Evolutionary conservation across 2,888 invertebrate species (phyloP).

Genomic region (Cheilosia pagana): DNA sequence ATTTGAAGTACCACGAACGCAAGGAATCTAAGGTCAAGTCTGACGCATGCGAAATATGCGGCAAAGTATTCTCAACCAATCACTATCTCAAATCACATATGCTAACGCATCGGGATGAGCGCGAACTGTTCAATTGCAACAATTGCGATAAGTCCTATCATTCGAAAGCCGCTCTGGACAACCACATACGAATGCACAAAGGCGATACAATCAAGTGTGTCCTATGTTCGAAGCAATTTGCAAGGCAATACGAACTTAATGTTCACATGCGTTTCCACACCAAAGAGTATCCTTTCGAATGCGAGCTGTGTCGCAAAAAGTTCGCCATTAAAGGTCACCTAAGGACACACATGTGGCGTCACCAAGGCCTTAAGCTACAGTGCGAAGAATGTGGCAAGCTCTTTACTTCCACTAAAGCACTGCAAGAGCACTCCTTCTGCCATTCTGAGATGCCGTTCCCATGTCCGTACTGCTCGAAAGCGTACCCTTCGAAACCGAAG

Average conservation of each 20-base stretch:
- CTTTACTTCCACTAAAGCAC: conserved; percentile 77
- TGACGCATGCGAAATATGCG: conserved; percentile 77
- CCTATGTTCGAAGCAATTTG: conserved; percentile 76
- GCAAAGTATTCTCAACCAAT: conserved; percentile 77
- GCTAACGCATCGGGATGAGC: conserved; percentile 75
- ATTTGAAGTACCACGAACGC: conserved; percentile 75
- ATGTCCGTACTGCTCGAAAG: conserved; percentile 76
- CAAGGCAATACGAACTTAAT: conserved; percentile 76
- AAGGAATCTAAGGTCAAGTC: conserved; percentile 75
- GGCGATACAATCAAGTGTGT: conserved; percentile 76
- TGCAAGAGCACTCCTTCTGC: conserved; percentile 77
- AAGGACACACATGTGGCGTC: conserved; percentile 77
- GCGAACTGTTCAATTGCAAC: conserved; percentile 62
- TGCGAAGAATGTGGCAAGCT: conserved; percentile 77
- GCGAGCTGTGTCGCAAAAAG: conserved; percentile 76
- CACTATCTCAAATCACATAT: conserved; percentile 76
- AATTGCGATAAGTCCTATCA: conserved; percentile 66
- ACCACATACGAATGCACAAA: conserved; percentile 76
- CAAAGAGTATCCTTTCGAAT: conserved; percentile 76
- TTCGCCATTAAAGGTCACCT: conserved; percentile 77
- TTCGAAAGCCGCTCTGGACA: conserved; percentile 76
- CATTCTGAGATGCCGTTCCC: conserved; percentile 78
- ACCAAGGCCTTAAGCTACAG: conserved; percentile 77
- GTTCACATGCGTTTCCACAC: conserved; percentile 78
- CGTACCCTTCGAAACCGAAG: conserved; percentile 77